These are phyloP conservation scores for Eulemur coronatus DNA, from an alignment of 2,797 vertebrate species.

Conservation along the genomic window DNA sequence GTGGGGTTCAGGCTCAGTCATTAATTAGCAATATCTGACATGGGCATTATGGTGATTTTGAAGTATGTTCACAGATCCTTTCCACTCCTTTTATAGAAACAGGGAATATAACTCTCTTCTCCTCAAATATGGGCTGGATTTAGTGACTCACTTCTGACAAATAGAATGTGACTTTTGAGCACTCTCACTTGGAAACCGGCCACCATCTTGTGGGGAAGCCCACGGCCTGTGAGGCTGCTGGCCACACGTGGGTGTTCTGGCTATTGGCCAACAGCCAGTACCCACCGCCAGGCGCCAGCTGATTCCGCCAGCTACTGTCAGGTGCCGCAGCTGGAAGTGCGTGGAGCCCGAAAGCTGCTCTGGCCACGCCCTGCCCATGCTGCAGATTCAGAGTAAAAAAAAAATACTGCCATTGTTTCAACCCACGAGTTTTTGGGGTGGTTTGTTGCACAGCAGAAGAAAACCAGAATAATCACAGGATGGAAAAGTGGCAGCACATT, in stretches of 20 bases:
- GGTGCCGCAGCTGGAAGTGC: not conserved
- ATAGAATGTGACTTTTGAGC: not conserved
- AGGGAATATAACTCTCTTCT: not conserved
- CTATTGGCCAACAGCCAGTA: accelerated
- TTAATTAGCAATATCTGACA: not conserved
- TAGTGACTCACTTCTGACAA: not conserved
- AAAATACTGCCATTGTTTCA: not conserved
- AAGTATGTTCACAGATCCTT: not conserved
- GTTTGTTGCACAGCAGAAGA: not conserved
- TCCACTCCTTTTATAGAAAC: not conserved
- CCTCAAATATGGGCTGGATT: not conserved
- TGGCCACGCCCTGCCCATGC: not conserved
- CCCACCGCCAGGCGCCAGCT: too few relatives aligned
- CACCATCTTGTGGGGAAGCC: not conserved
- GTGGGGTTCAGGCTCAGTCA: too few relatives aligned
- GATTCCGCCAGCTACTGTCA: too few relatives aligned
- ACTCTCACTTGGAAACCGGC: not conserved
- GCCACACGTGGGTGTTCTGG: not conserved
- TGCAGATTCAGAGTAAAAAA: not conserved
- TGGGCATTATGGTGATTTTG: not conserved
- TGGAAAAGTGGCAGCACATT: not conserved
- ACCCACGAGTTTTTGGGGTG: not conserved
- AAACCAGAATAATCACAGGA: not conserved
- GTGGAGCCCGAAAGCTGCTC: not conserved
- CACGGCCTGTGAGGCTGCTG: not conserved